Percentiles rank a stretch among this genome's conserved stretches.
Evolutionary conservation across 2,797 vertebrate genomes (phyloP).

Genomic region (Sciurus carolinensis): DNA sequence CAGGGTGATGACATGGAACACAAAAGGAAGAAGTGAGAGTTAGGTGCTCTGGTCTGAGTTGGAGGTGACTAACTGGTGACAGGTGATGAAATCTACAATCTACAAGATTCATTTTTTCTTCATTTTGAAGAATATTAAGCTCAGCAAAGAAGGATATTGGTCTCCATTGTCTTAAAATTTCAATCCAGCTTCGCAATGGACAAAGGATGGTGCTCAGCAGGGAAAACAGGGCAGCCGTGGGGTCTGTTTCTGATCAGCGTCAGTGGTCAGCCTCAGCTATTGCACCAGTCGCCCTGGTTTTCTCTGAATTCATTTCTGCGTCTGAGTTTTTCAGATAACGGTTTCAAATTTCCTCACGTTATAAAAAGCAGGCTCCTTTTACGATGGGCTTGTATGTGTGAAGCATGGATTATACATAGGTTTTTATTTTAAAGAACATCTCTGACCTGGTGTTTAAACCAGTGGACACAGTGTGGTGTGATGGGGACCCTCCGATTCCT

Average conservation of each 20-base stretch:
- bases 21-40: conserved; percentile 28
- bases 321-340: conserved; percentile 52
- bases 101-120: not conserved
- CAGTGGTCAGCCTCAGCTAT: not conserved
- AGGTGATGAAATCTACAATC: not conserved
- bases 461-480: not conserved
- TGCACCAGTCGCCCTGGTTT: conserved; percentile 30
- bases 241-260: not conserved
- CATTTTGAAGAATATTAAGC: not conserved
- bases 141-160: not conserved
- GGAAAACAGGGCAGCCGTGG: not conserved
- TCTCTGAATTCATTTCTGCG: conserved; percentile 52
- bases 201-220: too few relatives aligned
- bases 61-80: conserved; percentile 48
- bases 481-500: not conserved
- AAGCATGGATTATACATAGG: conserved; percentile 2
- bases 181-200: not conserved
- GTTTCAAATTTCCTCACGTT: conserved; percentile 14
- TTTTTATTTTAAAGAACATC: not conserved
- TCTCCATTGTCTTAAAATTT: conserved; percentile 63
- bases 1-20: conserved; percentile 1
- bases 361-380: conserved; percentile 43
- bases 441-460: not conserved
- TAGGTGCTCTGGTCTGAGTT: conserved; percentile 15
- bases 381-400: not conserved